Evolutionary conservation across 2,888 invertebrate species (phyloP).

Genomic region (Conistra vaccinii): DNA sequence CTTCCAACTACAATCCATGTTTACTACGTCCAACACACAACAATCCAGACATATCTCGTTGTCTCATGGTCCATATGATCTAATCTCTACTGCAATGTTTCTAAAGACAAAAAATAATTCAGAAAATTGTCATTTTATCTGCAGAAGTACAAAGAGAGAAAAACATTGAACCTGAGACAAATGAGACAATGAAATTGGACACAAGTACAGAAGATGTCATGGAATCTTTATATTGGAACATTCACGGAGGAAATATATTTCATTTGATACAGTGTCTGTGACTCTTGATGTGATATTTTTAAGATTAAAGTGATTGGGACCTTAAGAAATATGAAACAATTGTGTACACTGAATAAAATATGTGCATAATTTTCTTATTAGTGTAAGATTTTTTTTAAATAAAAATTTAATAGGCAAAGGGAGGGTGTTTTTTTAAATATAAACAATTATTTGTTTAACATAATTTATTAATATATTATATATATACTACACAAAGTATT

Average conservation of each 20-base stretch:
- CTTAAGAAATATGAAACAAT: conserved; percentile 66
- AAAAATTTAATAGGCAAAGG: conserved; percentile 82
- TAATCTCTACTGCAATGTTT: conserved; percentile 80
- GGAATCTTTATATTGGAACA: conserved; percentile 92
- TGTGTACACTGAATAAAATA: conserved; percentile 53
- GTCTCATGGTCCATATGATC: conserved; percentile 92
- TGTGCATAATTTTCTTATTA: conserved; percentile 67
- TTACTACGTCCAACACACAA: conserved; percentile 90
- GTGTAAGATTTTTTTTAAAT: conserved; percentile 73
- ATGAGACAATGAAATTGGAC: conserved; percentile 85
- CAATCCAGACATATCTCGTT: conserved; percentile 92
- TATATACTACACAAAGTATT: conserved; percentile 67
- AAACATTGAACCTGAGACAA: conserved; percentile 88
- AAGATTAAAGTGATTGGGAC: conserved; percentile 74
- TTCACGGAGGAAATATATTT: conserved; percentile 92
- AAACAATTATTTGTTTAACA: conserved; percentile 69
- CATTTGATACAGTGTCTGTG: conserved; percentile 88
- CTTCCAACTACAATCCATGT: conserved; percentile 87
- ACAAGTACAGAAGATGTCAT: conserved; percentile 86
- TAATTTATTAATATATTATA: conserved; percentile 73
- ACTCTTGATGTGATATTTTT: conserved; percentile 72
- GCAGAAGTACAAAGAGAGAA: conserved; percentile 89
- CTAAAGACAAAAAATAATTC: conserved; percentile 78
- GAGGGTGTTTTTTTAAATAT: conserved; percentile 82
- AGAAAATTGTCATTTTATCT: conserved; percentile 88